Base-by-base conservation (phyloP, 2,888 invertebrate genomes). In the Allolobophora icterica region DNA sequence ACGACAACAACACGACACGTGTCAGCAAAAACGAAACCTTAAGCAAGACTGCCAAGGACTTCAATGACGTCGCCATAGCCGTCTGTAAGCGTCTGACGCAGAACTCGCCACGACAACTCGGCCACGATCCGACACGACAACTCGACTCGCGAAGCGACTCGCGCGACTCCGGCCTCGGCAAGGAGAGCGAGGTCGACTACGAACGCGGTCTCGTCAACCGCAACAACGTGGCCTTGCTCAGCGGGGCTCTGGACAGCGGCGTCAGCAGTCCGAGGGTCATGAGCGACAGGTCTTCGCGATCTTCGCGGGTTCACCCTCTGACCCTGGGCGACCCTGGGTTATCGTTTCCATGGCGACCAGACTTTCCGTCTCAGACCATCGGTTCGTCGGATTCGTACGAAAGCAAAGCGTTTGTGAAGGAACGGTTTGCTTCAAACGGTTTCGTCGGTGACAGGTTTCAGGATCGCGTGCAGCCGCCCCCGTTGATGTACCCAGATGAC, bases 101-200 rank as follows among this genome's bases (percentile, higher is more conserved):
- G 34, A 90, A 45, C 35, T 71, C 52, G 33, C 71, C 90, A 33
- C 5, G 42, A 24, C 52, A 52, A 52, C 83, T 33, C 89, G 90
- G 30, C 33, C 58, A 19, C 89, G 84, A 87, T 35, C 38, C 87
- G 15, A 38, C 17, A 3, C 87, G 87, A 0, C 87, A 87, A 3
- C 52, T 84, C 13, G 91, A 90, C 42, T 91, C 91, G 1, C 91
- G 92, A 34, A 92, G 92, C 38, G 92, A 92, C 71, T 92, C 92
- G 30, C 40, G 92, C 33, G 92, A 92, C 90, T 92, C 92, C 6
- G 92, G 92, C 30, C 90, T 90, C 45, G 92, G 91, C 83, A 92
- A 91, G 58, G 92, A 91, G 8, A 91, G 90, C 33, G 92, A 92
- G 33, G 90, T n/a, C 19, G 91, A 91, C 89, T 58, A 42, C 34